Percentiles rank a stretch among this genome's conserved stretches.
Conservation (phyloP, 2,888 invertebrate genomes). For the Automeris io region DNA sequence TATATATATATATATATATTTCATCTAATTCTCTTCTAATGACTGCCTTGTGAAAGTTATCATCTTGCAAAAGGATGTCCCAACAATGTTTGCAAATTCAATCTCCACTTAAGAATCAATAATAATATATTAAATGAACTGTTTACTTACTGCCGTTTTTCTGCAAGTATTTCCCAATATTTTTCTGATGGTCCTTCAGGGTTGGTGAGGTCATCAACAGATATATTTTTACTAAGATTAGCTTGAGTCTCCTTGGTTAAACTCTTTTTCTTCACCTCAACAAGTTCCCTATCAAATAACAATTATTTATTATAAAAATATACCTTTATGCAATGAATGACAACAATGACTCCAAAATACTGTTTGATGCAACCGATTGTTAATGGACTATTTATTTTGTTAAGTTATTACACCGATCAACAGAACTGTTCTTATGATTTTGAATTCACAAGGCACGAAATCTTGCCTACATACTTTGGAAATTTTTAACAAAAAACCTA, state of each 20-base stretch:
- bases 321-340: background rate
- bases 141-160: constrained; percentile 78
- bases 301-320: background rate
- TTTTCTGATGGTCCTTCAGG: constrained; percentile 82
- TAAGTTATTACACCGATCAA: too few relatives aligned
- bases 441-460: background rate
- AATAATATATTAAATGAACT: background rate
- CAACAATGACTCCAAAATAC: background rate
- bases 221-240: constrained; percentile 72
- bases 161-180: constrained; percentile 87
- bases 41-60: too few relatives aligned
- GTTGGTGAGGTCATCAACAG: constrained; percentile 82
- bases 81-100: too few relatives aligned
- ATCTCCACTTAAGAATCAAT: background rate
- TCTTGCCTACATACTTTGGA: background rate
- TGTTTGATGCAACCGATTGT: background rate
- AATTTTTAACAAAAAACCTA: background rate
- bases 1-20: too few relatives aligned
- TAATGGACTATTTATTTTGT: background rate
- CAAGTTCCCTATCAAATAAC: constrained; percentile 20
- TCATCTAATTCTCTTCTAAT: too few relatives aligned
- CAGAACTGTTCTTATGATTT: too few relatives aligned
- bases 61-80: too few relatives aligned
- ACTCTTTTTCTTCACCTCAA: constrained; percentile 69
- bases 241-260: constrained; percentile 80